These are phyloP conservation scores for Sapayoa aenigma DNA, from an alignment of 2,113 vertebrate genomes.

Conservation along the genomic window DNA sequence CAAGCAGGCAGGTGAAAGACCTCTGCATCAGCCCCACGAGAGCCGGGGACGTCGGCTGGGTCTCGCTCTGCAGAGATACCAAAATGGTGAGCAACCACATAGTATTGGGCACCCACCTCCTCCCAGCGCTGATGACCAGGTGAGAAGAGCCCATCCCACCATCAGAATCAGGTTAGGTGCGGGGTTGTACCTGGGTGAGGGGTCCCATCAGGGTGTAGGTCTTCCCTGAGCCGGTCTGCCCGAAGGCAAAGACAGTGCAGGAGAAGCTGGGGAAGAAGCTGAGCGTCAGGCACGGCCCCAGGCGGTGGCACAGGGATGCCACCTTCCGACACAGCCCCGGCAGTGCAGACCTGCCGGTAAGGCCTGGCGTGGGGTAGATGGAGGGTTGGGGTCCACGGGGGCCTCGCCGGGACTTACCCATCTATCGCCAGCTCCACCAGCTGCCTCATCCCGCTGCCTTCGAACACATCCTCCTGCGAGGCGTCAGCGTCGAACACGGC, in stretches of 20 bases:
- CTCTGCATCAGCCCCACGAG: constrained; percentile 74
- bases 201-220: constrained; percentile 79
- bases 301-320: neutral
- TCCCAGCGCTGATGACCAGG: rapidly evolving
- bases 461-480: constrained; percentile 74
- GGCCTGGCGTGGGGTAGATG: rapidly evolving
- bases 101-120: rapidly evolving
- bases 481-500: constrained; percentile 61
- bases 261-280: constrained; percentile 65
- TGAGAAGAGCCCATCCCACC: neutral
- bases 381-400: rapidly evolving
- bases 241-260: constrained; percentile 78
- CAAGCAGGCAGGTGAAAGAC: constrained; percentile 72
- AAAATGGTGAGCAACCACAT: rapidly evolving
- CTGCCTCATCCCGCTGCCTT: constrained; percentile 68
- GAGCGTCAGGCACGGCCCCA: neutral
- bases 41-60: neutral
- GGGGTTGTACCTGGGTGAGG: constrained; percentile 54
- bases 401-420: neutral
- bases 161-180: rapidly evolving
- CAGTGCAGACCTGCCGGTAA: neutral
- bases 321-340: neutral
- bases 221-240: constrained; percentile 78
- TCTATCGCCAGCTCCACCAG: constrained; percentile 70
- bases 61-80: neutral